Base-by-base conservation (phyloP, 2,888 invertebrate genomes). In the Spisula solida region DNA sequence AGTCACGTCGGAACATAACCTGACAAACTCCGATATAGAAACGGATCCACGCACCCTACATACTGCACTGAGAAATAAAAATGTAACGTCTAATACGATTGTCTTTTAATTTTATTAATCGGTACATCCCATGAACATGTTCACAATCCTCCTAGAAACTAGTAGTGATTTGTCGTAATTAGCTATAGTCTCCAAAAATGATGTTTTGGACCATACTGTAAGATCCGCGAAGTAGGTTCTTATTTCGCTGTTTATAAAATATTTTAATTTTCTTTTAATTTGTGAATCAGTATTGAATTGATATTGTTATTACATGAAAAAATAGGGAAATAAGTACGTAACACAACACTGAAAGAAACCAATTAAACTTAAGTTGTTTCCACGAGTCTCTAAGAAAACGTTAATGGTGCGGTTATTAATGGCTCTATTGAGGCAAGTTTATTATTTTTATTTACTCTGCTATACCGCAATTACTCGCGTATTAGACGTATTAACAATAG, bases 401-500 rank as follows among this genome's bases (percentile, higher is more conserved):
- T n/a, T n/a, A n/a, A n/a, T n/a, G n/a, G n/a, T n/a, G n/a, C n/a
- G n/a, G n/a, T n/a, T n/a, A n/a, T n/a, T n/a, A n/a, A n/a, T n/a
- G n/a, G n/a, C n/a, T n/a, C n/a, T n/a, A n/a, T 56, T 20, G 1
- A 56, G 56, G n/a, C n/a, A 20, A n/a, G 56, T 56, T 56, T 20
- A 56, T 56, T 56, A n/a, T 56, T n/a, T 6, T 20, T 56, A 56
- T 56, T 56, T 20, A 56, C n/a, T 20, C 56, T 56, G 56, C 6
- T 16, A n/a, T 16, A 56, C 6, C n/a, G n/a, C 18, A 56, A 56
- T 56, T 56, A 20, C n/a, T 56, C 18, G n/a, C 56, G n/a, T 20
- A 10, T 56, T 56, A 56, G 56, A 56, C 56, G 56, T n/a, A 56
- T 56, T 56, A 56, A 56, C 56, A 56, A 56, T 56, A 56, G 56